These are phyloP conservation scores for Hippopotamus amphibius DNA, from an alignment of 2,113 vertebrate genomes.

Conservation along the genomic window DNA sequence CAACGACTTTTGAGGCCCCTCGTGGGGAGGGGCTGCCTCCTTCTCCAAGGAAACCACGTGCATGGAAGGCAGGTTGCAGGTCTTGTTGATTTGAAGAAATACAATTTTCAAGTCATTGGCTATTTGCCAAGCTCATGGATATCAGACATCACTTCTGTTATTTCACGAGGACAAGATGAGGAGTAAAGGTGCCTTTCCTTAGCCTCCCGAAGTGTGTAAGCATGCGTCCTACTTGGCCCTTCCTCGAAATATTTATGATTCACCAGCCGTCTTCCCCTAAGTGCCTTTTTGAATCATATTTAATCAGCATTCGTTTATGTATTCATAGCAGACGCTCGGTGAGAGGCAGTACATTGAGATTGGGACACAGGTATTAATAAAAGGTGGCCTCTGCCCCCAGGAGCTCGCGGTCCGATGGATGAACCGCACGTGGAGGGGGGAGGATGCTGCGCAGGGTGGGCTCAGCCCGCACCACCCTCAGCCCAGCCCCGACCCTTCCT, in stretches of 20 bases:
- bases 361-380: not conserved
- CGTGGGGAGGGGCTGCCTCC: not conserved
- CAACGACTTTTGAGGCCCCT: not conserved
- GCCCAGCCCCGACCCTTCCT: fast-evolving
- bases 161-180: not conserved
- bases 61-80: not conserved
- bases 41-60: not conserved
- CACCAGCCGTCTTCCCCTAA: constrained; percentile 39
- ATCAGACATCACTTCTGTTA: fast-evolving
- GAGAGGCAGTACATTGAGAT: not conserved
- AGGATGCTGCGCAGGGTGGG: not conserved
- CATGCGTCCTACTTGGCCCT: not conserved
- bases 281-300: constrained; percentile 54
- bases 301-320: not conserved
- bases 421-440: fast-evolving
- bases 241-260: constrained; percentile 49
- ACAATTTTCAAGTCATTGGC: not conserved
- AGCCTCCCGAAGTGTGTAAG: not conserved
- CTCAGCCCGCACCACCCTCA: fast-evolving
- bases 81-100: not conserved
- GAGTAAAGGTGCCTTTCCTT: not conserved
- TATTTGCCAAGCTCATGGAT: not conserved
- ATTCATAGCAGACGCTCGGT: constrained; percentile 22
- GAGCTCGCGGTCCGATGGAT: not conserved
- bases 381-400: not conserved